phyloP scores from a whole-genome alignment of 2,113 vertebrate species.

The Lagopus leucura region DNA sequence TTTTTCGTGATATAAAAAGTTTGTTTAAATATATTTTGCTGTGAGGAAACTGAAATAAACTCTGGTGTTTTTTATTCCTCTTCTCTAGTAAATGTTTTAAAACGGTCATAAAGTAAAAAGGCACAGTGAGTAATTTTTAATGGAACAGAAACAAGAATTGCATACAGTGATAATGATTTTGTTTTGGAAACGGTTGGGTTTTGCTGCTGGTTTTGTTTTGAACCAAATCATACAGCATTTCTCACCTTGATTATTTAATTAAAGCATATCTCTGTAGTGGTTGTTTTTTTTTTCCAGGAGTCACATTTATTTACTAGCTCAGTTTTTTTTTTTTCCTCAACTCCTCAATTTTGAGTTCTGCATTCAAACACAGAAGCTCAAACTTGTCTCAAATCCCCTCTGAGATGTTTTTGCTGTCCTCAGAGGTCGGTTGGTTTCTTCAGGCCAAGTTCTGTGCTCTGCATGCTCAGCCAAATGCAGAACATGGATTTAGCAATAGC shows the following conservation, averaged over 20 bases:
- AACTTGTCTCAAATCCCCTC: not conserved
- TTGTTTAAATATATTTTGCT: constrained; percentile 12
- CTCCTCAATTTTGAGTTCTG: not conserved
- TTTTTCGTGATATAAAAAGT: not conserved
- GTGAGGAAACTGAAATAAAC: not conserved
- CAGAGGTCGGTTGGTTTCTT: not conserved
- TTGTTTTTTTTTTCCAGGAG: not conserved
- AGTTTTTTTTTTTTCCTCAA: not conserved
- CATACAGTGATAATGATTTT: not conserved
- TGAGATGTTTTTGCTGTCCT: not conserved
- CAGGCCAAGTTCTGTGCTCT: not conserved
- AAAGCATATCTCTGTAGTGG: not conserved
- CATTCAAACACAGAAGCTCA: not conserved
- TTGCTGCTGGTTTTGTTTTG: not conserved
- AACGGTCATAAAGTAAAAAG: not conserved
- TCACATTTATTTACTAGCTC: not conserved
- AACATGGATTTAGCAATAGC: not conserved
- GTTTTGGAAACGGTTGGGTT: not conserved
- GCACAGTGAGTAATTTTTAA: not conserved
- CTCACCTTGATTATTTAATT: not conserved
- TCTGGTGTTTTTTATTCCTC: not conserved
- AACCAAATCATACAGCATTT: not conserved
- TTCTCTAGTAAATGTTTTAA: not conserved
- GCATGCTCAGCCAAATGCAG: not conserved
- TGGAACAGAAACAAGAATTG: not conserved